Conservation (phyloP, 2,888 invertebrate genomes). For the Neoascia interrupta region DNA sequence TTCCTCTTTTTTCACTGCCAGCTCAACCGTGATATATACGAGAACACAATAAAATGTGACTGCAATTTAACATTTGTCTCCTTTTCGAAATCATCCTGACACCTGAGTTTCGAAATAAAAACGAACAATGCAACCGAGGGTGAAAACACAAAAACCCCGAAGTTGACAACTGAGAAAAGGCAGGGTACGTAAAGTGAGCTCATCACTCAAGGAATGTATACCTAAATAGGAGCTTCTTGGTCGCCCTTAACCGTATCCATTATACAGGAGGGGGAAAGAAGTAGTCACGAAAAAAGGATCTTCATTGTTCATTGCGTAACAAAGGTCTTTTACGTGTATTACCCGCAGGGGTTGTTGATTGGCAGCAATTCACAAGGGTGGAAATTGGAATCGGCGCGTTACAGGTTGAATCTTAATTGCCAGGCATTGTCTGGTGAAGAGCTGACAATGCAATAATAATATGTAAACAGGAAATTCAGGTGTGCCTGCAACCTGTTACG, state of each 20-base stretch:
- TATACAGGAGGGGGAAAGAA: slow-evolving; percentile 22
- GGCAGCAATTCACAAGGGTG: slow-evolving; percentile 49
- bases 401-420: slow-evolving; percentile 66
- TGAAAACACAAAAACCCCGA: slow-evolving; percentile 66
- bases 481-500: slow-evolving; percentile 50
- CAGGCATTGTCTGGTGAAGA: slow-evolving; percentile 40
- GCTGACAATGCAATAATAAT: slow-evolving; percentile 25
- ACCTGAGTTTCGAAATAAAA: slow-evolving; percentile 48
- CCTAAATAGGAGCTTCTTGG: slow-evolving; percentile 1
- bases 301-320: slow-evolving; percentile 30
- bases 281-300: slow-evolving; percentile 38
- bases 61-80: slow-evolving; percentile 40
- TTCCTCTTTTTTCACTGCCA: slow-evolving; percentile 36
- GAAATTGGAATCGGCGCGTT: slow-evolving; percentile 28
- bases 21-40: slow-evolving; percentile 54
- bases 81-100: slow-evolving; percentile 49
- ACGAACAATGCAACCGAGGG: slow-evolving; percentile 58
- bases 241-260: neutral
- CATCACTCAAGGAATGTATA: neutral
- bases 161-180: slow-evolving; percentile 30
- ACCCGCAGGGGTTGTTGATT: slow-evolving; percentile 52
- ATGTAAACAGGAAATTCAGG: slow-evolving; percentile 58
- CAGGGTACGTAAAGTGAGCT: slow-evolving; percentile 40
- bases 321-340: slow-evolving; percentile 6
- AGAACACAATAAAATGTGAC: slow-evolving; percentile 15